A percentile compares a stretch with the other conserved stretches of the same genome.
Conservation (phyloP, 2,888 invertebrate species). For the Aporophyla nigra region DNA sequence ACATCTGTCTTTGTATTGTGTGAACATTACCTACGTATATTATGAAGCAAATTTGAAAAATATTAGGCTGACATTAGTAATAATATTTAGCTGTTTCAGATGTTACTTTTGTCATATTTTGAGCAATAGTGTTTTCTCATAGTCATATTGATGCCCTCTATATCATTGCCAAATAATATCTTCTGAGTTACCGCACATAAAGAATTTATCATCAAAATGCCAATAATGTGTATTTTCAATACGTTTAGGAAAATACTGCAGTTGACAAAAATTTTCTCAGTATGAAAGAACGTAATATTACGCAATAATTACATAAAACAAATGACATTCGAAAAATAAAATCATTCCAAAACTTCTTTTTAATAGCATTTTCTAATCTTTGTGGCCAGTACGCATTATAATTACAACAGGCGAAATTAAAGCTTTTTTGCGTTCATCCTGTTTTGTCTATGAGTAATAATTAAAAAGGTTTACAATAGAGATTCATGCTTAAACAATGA, state of each 20-base stretch:
- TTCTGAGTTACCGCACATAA: background rate
- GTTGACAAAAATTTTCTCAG: too few species aligned
- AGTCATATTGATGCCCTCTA: background rate
- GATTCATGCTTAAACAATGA: background rate
- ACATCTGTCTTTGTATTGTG: too few species aligned
- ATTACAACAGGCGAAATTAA: too few species aligned
- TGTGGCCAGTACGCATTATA: too few species aligned
- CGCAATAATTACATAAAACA: too few species aligned
- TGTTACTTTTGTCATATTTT: background rate
- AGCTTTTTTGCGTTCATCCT: too few species aligned
- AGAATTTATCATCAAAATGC: slow-evolving; percentile 21
- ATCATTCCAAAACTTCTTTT: too few species aligned
- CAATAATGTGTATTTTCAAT: background rate
- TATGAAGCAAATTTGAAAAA: background rate
- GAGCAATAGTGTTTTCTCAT: background rate
- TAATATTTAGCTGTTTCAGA: background rate
- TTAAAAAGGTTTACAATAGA: background rate
- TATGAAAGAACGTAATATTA: too few species aligned
- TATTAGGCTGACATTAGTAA: background rate
- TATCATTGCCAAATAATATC: slow-evolving; percentile 18
- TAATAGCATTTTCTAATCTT: too few species aligned
- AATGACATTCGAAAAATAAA: too few species aligned
- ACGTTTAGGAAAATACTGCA: background rate
- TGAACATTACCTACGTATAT: background rate
- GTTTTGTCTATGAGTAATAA: too few species aligned